phyloP scores from a whole-genome alignment of 1,140 invertebrate species.

The Palaemon carinicauda region DNA sequence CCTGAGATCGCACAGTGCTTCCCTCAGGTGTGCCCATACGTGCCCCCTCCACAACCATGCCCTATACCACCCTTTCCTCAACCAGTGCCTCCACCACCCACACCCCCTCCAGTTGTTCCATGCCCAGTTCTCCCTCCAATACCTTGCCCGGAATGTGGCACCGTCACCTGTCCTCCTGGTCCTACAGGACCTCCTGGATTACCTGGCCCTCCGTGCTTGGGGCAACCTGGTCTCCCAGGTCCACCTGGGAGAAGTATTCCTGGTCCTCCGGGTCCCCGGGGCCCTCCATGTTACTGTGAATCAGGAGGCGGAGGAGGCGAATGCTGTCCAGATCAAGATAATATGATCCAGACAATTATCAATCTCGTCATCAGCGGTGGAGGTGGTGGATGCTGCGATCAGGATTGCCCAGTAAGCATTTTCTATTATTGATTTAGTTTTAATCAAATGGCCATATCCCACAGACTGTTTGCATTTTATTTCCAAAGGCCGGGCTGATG shows the following conservation, averaged over 20 bases:
- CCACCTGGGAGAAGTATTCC: conserved; percentile 4
- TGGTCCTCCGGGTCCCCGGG: neutral
- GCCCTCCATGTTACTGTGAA: neutral
- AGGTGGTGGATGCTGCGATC: neutral
- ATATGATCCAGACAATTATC: neutral
- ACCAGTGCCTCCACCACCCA: neutral
- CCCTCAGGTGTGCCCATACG: neutral
- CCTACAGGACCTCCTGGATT: neutral
- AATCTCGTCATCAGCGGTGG: neutral
- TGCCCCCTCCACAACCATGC: neutral
- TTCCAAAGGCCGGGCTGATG: neutral
- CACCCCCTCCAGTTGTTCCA: neutral
- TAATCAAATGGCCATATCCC: neutral
- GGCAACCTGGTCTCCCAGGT: neutral
- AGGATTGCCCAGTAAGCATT: neutral
- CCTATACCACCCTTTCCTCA: too few species aligned
- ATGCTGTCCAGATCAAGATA: neutral
- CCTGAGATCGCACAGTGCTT: neutral
- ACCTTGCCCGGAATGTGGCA: neutral
- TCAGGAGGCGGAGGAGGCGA: neutral
- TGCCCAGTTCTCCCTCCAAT: neutral
- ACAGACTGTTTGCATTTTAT: neutral
- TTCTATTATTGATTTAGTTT: neutral
- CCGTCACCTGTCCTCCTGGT: conserved; percentile 1
- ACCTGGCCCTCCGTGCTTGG: conserved; percentile 3